Percentiles rank a stretch among this genome's conserved stretches.
phyloP scores from a whole-genome alignment of 2,888 invertebrate species.

The Ormyrus labotus region DNA sequence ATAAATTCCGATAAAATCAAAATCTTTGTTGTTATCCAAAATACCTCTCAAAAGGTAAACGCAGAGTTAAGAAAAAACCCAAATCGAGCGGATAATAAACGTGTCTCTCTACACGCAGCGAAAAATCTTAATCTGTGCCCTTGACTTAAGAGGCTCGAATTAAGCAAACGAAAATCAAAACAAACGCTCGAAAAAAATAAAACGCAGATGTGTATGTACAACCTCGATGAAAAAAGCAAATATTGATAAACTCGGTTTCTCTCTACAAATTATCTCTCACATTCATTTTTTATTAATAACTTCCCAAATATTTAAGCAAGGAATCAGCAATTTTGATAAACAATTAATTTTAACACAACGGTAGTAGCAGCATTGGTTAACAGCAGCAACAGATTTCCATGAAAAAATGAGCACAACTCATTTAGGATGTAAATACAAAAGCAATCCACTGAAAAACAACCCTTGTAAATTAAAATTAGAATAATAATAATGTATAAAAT shows the following conservation, averaged over 20 bases:
- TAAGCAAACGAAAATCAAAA: not conserved
- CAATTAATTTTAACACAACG: conserved; percentile 16
- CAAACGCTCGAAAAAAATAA: not conserved
- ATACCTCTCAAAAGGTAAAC: not conserved
- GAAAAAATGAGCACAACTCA: conserved; percentile 8
- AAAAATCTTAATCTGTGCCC: not conserved
- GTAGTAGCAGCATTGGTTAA: not conserved
- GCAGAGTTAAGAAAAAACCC: not conserved
- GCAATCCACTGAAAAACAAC: conserved; percentile 16
- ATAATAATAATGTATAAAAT: conserved; percentile 5
- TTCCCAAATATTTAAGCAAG: not conserved
- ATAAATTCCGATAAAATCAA: no score
- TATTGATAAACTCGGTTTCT: no score
- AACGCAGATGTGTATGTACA: not conserved
- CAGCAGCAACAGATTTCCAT: not conserved
- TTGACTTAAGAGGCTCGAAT: not conserved
- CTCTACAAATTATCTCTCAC: no score
- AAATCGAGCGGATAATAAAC: not conserved
- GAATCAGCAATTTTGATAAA: not conserved
- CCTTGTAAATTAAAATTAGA: conserved; percentile 22
- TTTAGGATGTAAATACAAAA: conserved; percentile 11
- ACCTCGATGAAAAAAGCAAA: no score
- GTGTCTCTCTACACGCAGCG: not conserved
- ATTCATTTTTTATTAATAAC: not conserved
- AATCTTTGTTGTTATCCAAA: no score